Base-by-base conservation (phyloP, 2,113 vertebrate species). In the Australoheros scitulus region DNA sequence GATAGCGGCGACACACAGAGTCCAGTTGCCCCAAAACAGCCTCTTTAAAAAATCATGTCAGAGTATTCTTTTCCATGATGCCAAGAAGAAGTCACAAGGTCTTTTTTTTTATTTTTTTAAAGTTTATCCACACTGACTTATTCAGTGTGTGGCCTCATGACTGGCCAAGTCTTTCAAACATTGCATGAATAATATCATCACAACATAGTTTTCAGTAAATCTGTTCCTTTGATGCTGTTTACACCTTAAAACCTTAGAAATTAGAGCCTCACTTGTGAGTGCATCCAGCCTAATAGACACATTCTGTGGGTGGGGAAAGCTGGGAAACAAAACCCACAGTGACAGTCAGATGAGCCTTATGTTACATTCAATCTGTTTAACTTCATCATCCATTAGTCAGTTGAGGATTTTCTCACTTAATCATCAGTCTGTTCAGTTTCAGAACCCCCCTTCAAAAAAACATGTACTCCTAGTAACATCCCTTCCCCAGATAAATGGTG, bases 11-110 rank as follows among this genome's bases (percentile, higher is more conserved):
- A 22, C 64, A 9, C 47, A 68, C n/a, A 1, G 60, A 47, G 41
- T 38, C 56, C 63, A 58, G 57, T 63, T 72, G 63, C 60, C 78
- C 80, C 84, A 82, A 85, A 91, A 80, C 80, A 36, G n/a, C 17
- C 59, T 57, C 68, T 86, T 87, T 80, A 55, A 29, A 61, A 2
- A 47, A 81, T 81, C 76, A 65, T 55, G 22, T 80, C 43, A 24
- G 65, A 58, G 20, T 58, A 20, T 80, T 81, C 52, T 70, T 90
- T 90, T 87, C 76, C 78, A 36, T 55, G 55, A 79, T 57, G 72
- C 70, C 22, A 52, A 82, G 17, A 72, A 38, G 6, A 72, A 47
- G 61, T 75, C 17, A 22, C 11, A 57, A 75, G 74, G 15, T 8
- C 3, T 15, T 26, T 8, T 60, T 76, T 74, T 82, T 56, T 52